Evolutionary conservation across 2,888 invertebrate genomes (phyloP).

Genomic region (Dione juno): DNA sequence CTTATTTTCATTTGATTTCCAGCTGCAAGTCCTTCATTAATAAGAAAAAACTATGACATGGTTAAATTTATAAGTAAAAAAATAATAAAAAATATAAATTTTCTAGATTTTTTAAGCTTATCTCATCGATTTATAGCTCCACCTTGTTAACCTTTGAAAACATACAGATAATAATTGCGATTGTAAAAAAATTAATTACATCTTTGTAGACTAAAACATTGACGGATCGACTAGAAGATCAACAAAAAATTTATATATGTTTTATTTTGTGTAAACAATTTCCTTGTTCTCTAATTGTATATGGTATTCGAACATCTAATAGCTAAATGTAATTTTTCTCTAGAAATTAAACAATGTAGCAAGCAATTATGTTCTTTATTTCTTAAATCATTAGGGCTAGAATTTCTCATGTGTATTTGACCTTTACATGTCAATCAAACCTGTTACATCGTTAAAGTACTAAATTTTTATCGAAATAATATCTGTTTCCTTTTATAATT

Average conservation of each 20-base stretch:
- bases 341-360: not conserved
- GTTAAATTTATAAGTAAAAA: not conserved
- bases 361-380: conserved; percentile 3
- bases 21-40: too few species aligned
- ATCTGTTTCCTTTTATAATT: not conserved
- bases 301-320: conserved; percentile 6
- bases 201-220: conserved; percentile 14
- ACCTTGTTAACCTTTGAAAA: conserved; percentile 20
- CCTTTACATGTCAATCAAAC: conserved; percentile 53
- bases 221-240: conserved; percentile 14
- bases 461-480: not conserved
- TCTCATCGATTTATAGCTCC: not conserved
- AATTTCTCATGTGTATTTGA: conserved; percentile 39
- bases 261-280: conserved; percentile 2
- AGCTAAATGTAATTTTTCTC: conserved; percentile 1
- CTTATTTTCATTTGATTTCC: too few species aligned
- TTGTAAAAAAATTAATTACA: conserved; percentile 18
- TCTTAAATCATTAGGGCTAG: not conserved
- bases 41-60: not conserved
- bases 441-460: conserved; percentile 41
- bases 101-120: not conserved
- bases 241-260: conserved; percentile 11
- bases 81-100: not conserved
- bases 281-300: conserved; percentile 31
- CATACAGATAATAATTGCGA: not conserved